Evolutionary conservation across 2,113 vertebrate species (phyloP).

Genomic region (Prionailurus bengalensis): DNA sequence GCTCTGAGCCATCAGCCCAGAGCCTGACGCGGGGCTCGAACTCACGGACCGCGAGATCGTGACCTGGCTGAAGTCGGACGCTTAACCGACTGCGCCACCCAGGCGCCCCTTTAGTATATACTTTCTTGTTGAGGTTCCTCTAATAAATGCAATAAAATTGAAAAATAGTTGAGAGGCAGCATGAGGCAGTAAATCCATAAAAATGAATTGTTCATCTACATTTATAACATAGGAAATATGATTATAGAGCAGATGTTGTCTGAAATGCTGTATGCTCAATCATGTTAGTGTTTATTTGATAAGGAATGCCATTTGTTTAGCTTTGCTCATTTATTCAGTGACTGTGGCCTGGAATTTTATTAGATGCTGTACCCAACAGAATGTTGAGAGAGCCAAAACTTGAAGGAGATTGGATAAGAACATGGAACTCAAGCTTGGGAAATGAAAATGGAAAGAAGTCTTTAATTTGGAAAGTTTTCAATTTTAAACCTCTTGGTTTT

Average conservation of each 20-base stretch:
- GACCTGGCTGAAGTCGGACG: too few species aligned
- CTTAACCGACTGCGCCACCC: too few species aligned
- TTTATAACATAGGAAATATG: constrained; percentile 70
- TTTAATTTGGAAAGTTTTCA: constrained; percentile 60
- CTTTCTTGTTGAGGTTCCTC: constrained; percentile 41
- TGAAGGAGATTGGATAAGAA: constrained; percentile 39
- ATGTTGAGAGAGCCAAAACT: constrained; percentile 57
- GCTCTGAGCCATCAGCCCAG: too few species aligned
- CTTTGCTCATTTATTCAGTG: constrained; percentile 70
- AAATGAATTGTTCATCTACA: constrained; percentile 72
- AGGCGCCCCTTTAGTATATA: not conserved
- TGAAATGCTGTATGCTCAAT: constrained; percentile 76
- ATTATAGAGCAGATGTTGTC: constrained; percentile 76
- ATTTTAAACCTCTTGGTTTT: constrained; percentile 68
- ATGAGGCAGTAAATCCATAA: constrained; percentile 69
- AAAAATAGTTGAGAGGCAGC: constrained; percentile 59
- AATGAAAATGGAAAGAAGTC: constrained; percentile 39
- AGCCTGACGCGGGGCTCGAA: too few species aligned
- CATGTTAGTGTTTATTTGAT: constrained; percentile 81
- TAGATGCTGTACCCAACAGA: constrained; percentile 56
- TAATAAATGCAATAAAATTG: constrained; percentile 45
- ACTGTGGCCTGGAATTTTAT: constrained; percentile 74
- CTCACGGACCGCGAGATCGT: too few species aligned
- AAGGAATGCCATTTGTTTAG: constrained; percentile 75
- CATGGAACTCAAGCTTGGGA: not conserved